A percentile compares a stretch with the other conserved stretches of the same genome.
Evolutionary conservation across 1,140 invertebrate species (phyloP).

Genomic region (Hypsibius dujardini): DNA sequence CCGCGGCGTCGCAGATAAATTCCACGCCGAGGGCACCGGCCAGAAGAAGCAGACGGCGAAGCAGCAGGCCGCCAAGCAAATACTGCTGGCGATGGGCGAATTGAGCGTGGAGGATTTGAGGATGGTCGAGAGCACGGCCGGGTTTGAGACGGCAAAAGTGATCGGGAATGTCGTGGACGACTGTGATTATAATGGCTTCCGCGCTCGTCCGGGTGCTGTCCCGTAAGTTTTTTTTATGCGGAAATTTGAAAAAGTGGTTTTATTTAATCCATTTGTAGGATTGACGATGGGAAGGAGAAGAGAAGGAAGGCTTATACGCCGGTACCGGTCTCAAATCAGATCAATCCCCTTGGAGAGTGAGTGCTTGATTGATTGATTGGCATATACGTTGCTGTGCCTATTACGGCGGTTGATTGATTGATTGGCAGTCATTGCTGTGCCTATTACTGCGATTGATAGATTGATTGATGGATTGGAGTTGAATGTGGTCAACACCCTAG

Average conservation of each 20-base stretch:
- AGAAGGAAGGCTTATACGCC: neutral
- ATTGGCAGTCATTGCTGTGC: too few relatives aligned
- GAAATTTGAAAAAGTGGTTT: neutral
- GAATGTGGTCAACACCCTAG: too few relatives aligned
- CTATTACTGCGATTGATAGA: too few relatives aligned
- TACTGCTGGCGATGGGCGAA: constrained; percentile 1
- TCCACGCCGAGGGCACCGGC: neutral
- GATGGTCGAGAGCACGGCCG: neutral
- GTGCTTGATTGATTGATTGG: neutral
- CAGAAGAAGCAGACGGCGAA: constrained; percentile 5
- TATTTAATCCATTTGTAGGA: neutral
- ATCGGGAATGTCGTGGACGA: constrained; percentile 4
- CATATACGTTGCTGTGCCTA: too few relatives aligned
- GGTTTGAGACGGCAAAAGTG: constrained; percentile 2
- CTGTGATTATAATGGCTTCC: neutral
- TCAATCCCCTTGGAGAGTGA: constrained; percentile 16
- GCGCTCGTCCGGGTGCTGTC: neutral
- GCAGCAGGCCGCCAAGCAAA: constrained; percentile 8
- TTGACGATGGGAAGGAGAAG: neutral
- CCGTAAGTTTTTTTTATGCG: neutral
- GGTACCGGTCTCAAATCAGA: neutral
- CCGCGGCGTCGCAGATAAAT: neutral
- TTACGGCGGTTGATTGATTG: too few relatives aligned
- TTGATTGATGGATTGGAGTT: too few relatives aligned
- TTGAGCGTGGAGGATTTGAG: constrained; percentile 9